Evolutionary conservation across 2,113 vertebrate genomes (phyloP).

Genomic region (Mola mola): DNA sequence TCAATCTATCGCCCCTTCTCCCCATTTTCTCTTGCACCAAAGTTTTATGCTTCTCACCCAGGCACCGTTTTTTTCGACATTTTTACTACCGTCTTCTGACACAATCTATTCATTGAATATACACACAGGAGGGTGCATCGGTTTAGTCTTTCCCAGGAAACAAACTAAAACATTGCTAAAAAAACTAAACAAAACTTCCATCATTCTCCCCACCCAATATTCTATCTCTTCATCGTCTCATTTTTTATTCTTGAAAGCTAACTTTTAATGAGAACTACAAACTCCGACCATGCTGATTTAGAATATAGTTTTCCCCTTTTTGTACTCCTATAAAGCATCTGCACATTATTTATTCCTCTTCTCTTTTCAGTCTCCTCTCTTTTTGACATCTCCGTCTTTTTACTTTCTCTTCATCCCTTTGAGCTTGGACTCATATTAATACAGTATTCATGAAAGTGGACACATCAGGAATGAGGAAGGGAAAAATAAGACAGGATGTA

Average conservation of each 20-base stretch:
- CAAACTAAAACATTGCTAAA: neutral
- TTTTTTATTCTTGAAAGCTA: conserved; percentile 21
- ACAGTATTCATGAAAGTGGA: conserved; percentile 12
- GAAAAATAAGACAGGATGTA: conserved; percentile 30
- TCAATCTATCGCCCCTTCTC: neutral
- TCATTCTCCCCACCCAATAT: neutral
- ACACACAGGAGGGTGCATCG: conserved; percentile 1
- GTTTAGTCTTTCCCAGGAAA: conserved; percentile 3
- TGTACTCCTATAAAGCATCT: conserved; percentile 34
- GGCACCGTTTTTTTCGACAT: neutral
- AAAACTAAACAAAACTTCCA: conserved; percentile 1
- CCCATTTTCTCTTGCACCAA: neutral
- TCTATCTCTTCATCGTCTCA: conserved; percentile 5
- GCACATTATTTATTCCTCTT: conserved; percentile 23
- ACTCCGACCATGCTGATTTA: conserved; percentile 39
- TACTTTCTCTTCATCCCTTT: conserved; percentile 24
- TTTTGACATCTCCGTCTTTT: neutral
- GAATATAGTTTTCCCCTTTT: conserved; percentile 23
- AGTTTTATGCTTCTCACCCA: no score
- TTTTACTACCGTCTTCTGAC: neutral
- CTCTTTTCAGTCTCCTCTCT: conserved; percentile 1
- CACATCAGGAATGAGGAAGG: conserved; percentile 5
- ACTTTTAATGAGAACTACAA: conserved; percentile 46
- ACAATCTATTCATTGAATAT: conserved; percentile 6
- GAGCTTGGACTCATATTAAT: conserved; percentile 36